Evolutionary conservation across 2,797 vertebrate species (phyloP), one percentile per base, ranked within the genome.

Genomic region (Mormyrops boulengeri): DNA sequence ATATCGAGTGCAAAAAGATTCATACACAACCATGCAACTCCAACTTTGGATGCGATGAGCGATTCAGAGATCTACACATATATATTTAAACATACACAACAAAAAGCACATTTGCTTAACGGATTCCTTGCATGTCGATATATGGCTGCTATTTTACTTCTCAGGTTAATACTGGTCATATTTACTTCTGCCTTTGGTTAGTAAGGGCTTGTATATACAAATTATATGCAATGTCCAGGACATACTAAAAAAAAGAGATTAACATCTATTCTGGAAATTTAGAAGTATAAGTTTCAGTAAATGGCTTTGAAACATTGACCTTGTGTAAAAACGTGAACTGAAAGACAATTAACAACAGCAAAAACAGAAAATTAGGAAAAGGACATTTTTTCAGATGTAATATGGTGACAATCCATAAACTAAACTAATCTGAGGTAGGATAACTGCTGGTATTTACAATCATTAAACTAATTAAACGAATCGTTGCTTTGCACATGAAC

Each of bases 141-240:
- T 82, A 47, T 82, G 41, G 41, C 41, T 47, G 44, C 77, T 47
- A 47, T 44, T 44, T 82, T 22, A 22, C 77, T 44, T 47, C 41
- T 44, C 41, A 47, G 41, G 41, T 44, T 82, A 82, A 82, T 41
- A 82, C 6, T 87, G 85, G 26, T 52, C 85, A 87, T n/a, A 87
- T 87, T 87, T 34, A 87, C 9, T 17, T 47, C 19, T 82, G 77
- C 77, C 84, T 85, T 85, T 85, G 84, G 84, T 85, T 85, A 85
- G 49, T 85, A 85, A 17, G 26, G 84, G 50, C n/a, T 50, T 85
- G 66, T 84, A 60, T 87, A 87, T 41, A 87, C 52, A 60, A 52
- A 87, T 26, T 44, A 57, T 60, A 62, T 44, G 30, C 86, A 60
- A 87, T 55, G 86, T 87, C 34, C 17, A 62, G 30, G 7, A 57